Percentiles rank a stretch among this genome's conserved stretches.
Conservation (phyloP, 2,888 invertebrate species). For the Abrostola triplasia region DNA sequence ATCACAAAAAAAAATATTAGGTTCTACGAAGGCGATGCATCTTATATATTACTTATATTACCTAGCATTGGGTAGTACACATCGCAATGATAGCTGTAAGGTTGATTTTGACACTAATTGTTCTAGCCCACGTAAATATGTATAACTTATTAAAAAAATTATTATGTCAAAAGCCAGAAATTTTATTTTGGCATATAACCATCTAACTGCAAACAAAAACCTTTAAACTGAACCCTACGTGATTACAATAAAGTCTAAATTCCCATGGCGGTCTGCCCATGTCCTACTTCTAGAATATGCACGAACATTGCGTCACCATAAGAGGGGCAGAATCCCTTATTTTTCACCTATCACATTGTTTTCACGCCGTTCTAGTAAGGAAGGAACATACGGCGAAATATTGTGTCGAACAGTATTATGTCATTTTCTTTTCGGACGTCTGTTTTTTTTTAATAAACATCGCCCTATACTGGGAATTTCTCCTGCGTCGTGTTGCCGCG, state of each 20-base stretch:
- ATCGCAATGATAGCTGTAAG: too few species aligned
- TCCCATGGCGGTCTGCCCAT: background rate
- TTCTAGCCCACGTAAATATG: too few species aligned
- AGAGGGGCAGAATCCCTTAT: constrained; percentile 50
- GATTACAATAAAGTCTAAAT: background rate
- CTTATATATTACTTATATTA: too few species aligned
- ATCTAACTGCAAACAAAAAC: background rate
- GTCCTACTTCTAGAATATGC: constrained; percentile 31
- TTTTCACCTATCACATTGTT: constrained; percentile 59
- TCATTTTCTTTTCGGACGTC: background rate
- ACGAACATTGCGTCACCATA: constrained; percentile 39
- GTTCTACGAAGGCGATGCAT: too few species aligned
- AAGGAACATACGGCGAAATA: constrained; percentile 24
- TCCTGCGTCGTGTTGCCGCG: too few species aligned
- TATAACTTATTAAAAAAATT: too few species aligned
- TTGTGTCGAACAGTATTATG: constrained; percentile 1
- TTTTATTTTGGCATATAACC: background rate
- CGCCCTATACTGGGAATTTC: too few species aligned
- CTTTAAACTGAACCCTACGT: background rate
- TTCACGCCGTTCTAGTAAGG: constrained; percentile 23
- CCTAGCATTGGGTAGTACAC: too few species aligned
- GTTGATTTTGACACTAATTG: too few species aligned
- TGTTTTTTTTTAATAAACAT: too few species aligned
- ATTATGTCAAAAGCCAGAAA: too few species aligned
- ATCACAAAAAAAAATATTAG: too few species aligned